phyloP scores from a whole-genome alignment of 2,888 invertebrate genomes.

The Chrysina gloriosa region DNA sequence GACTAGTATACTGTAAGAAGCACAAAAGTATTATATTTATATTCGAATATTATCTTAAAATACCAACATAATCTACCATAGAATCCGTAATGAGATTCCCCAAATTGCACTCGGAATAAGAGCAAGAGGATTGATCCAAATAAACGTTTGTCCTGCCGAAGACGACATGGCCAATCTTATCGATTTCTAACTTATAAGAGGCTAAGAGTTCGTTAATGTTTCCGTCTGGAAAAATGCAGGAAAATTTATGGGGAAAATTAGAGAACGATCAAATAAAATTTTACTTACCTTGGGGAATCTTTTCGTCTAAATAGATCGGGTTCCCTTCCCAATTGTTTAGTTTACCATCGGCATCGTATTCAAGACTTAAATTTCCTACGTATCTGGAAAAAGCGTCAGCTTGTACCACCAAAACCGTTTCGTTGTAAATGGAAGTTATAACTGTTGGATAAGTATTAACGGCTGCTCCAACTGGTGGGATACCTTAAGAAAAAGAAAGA shows the following conservation, averaged over 20 bases:
- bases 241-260: not conserved
- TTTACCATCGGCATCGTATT: constrained; percentile 76
- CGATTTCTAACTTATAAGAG: not conserved
- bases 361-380: constrained; percentile 80
- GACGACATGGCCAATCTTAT: not conserved
- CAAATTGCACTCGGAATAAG: constrained; percentile 12
- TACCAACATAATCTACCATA: constrained; percentile 20
- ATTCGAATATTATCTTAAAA: not conserved
- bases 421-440: constrained; percentile 66
- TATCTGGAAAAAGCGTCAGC: constrained; percentile 81
- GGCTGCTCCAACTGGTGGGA: constrained; percentile 56
- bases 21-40: not conserved
- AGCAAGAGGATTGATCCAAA: not conserved
- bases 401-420: constrained; percentile 76
- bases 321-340: constrained; percentile 77
- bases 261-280: not conserved
- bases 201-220: not conserved
- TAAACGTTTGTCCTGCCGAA: not conserved
- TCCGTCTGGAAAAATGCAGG: not conserved
- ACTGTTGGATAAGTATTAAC: constrained; percentile 78
- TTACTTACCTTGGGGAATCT: constrained; percentile 74
- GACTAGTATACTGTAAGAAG: constrained; percentile 64
- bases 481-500: constrained; percentile 19
- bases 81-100: constrained; percentile 22
- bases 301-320: constrained; percentile 75